phyloP scores from a whole-genome alignment of 2,113 vertebrate genomes.

The Ranitomeya imitator region DNA sequence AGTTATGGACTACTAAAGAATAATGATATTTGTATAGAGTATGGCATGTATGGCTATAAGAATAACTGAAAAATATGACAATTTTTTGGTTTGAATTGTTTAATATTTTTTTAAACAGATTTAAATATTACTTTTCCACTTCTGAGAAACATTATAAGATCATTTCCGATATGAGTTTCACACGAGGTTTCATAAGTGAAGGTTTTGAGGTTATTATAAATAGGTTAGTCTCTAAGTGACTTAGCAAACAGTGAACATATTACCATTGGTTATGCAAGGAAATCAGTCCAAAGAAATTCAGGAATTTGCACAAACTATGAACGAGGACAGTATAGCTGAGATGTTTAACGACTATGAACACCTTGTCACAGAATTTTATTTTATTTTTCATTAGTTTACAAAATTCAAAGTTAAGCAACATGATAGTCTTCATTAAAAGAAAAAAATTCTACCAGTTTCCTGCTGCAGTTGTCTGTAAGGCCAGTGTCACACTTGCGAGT shows the following conservation, averaged over 20 bases:
- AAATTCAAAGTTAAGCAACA: too few relatives aligned
- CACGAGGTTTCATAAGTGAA: conserved; percentile 27
- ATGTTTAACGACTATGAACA: background rate
- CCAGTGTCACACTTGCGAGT: too few relatives aligned
- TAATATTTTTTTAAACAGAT: background rate
- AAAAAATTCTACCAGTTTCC: too few relatives aligned
- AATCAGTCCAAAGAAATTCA: background rate
- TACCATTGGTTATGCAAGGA: conserved; percentile 4
- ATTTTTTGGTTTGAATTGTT: background rate
- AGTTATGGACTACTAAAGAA: background rate
- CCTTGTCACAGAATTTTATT: background rate
- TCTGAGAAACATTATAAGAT: conserved; percentile 37
- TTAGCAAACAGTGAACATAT: conserved; percentile 30
- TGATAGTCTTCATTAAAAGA: too few relatives aligned
- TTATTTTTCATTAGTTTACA: background rate
- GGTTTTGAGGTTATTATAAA: conserved; percentile 48
- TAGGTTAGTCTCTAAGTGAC: conserved; percentile 42
- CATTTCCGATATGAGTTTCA: conserved; percentile 29
- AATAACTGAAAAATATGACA: too few relatives aligned
- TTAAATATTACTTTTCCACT: conserved; percentile 18
- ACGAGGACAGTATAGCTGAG: background rate
- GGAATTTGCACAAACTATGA: background rate
- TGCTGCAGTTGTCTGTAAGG: too few relatives aligned
- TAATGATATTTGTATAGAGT: too few relatives aligned
- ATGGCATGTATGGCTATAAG: too few relatives aligned